phyloP scores from a whole-genome alignment of 2,113 vertebrate genomes.

The Siphamia tubifer region DNA sequence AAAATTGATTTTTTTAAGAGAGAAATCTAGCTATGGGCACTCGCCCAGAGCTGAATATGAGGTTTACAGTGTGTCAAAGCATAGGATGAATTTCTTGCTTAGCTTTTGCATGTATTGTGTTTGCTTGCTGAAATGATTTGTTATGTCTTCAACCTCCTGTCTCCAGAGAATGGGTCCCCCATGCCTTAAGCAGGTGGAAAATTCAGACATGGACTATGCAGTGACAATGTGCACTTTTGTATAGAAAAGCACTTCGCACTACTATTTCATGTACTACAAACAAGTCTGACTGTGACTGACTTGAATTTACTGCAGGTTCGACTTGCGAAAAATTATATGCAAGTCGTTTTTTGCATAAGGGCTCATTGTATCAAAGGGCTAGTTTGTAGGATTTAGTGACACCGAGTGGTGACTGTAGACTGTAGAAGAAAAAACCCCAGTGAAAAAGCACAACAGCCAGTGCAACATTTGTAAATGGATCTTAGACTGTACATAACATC shows the following conservation, averaged over 20 bases:
- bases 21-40: background rate
- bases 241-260: background rate
- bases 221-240: too few relatives aligned
- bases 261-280: constrained; percentile 7
- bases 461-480: too few relatives aligned
- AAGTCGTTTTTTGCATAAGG: background rate
- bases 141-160: background rate
- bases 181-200: background rate
- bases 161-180: background rate
- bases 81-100: background rate
- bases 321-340: background rate
- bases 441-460: too few relatives aligned
- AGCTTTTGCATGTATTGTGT: too few relatives aligned
- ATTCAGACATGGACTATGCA: too few relatives aligned
- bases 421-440: too few relatives aligned
- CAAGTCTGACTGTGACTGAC: constrained; percentile 12
- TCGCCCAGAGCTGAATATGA: background rate
- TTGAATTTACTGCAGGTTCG: constrained; percentile 12
- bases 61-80: background rate
- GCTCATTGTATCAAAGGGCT: background rate
- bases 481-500: too few relatives aligned
- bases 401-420: constrained; percentile 6
- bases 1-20: background rate
- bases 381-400: too few relatives aligned
- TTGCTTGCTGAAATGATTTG: background rate